These are phyloP conservation scores for Polietes domitor DNA, from an alignment of 2,888 invertebrate species.

Conservation along the genomic window DNA sequence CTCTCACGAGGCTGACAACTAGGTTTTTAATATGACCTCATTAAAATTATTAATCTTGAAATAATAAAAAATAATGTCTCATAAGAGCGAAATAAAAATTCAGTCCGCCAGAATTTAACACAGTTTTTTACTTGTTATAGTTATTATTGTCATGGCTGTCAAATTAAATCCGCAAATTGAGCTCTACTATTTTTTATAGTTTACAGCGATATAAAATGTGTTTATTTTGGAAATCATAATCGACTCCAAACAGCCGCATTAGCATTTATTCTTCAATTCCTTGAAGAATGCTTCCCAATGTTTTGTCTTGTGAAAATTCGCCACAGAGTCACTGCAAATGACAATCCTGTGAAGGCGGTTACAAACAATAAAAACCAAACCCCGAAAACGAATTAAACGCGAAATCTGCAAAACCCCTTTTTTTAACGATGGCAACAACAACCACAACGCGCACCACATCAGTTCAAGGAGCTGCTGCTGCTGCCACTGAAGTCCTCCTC, in stretches of 20 bases:
- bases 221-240: neutral
- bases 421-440: conserved; percentile 1
- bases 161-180: too few species aligned
- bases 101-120: too few species aligned
- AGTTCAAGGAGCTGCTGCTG: neutral
- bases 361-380: conserved; percentile 24
- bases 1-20: too few species aligned
- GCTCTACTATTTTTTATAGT: too few species aligned
- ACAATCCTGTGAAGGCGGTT: conserved; percentile 60
- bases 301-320: conserved; percentile 42
- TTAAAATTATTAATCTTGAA: too few species aligned
- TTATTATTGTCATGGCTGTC: too few species aligned
- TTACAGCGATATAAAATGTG: neutral
- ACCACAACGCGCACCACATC: neutral
- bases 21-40: too few species aligned
- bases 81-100: too few species aligned
- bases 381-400: conserved; percentile 14
- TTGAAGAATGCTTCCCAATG: neutral
- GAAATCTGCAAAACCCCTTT: conserved; percentile 46
- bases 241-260: neutral
- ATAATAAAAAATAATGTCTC: too few species aligned
- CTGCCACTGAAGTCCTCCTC: conserved; percentile 28
- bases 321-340: conserved; percentile 62
- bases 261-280: neutral
- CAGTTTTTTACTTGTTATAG: too few species aligned